Base-by-base conservation (phyloP, 2,888 invertebrate species). In the Pyrgus malvae region DNA sequence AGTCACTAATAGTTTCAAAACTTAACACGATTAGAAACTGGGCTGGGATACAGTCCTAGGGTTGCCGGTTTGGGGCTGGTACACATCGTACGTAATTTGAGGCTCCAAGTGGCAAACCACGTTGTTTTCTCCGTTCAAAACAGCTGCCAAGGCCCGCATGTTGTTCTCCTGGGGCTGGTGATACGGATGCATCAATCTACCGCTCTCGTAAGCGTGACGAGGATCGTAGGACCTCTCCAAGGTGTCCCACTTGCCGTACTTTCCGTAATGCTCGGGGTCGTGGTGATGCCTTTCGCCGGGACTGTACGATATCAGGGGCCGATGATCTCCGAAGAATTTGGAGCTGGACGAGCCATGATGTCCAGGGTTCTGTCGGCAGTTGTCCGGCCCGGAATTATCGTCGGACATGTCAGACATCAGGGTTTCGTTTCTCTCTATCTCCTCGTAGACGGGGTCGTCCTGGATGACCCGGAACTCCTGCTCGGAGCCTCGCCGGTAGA, bases 101-200 rank as follows among this genome's bases (percentile, higher is more conserved):
- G 96, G 96, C 78, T 96, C 96, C 69, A 96, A 82, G 76, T 96
- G 96, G 80, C 96, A 96, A 55, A 96, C 95, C 56, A 97, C 96
- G 58, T 96, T 96, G 71, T 94, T 94, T 70, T 95, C 94, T 40
- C 96, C 96, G 75, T 96, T 95, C 49, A 96, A 88, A 59, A 96
- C 96, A 9, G 96, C 96, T 21, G 96, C 94, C 61, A 93, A 66
- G 6, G 93, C 92, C 60, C 93, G 80, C 80, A 92, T 92, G 56
- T 92, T 91, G 66, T 87, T 92, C 59, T 90, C 90, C 25, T 88
- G 89, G 0, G 92, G 92, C 63, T 90, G 89, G 56, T 91, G 91
- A 69, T 88, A 90, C 0, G 86, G 90, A 60, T 91, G 91, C 76
- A 91, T 84, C 63, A 91, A 77, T 60, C 91, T 79, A 48, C 91